These are phyloP conservation scores for Acanthurus leucopareius DNA, from an alignment of 2,797 vertebrate species.

Conservation along the genomic window DNA sequence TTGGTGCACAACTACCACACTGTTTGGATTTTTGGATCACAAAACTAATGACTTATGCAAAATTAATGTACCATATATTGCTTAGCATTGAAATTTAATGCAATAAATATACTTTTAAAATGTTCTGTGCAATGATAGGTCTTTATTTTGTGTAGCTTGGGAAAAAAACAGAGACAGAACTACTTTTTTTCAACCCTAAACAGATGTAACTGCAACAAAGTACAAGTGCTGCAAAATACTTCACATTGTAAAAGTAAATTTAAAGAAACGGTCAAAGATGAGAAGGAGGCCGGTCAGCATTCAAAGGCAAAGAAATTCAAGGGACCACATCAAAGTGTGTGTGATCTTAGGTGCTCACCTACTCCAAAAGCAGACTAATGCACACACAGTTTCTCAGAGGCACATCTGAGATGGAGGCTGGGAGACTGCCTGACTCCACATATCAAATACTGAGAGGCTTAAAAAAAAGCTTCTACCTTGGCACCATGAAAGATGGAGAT, in stretches of 20 bases:
- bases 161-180: too few relatives aligned
- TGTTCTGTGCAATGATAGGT: not conserved
- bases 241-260: conserved; percentile 8
- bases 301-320: conserved; percentile 44
- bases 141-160: not conserved
- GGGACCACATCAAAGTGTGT: conserved; percentile 64
- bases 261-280: conserved; percentile 38
- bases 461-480: conserved; percentile 54
- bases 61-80: not conserved
- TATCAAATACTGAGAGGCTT: conserved; percentile 56
- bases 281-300: conserved; percentile 26
- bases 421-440: conserved; percentile 35
- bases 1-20: not conserved
- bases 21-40: not conserved
- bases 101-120: not conserved
- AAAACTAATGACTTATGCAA: conserved; percentile 1
- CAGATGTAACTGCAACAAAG: not conserved
- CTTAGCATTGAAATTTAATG: not conserved
- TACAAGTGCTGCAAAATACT: conserved; percentile 14
- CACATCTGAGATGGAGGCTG: conserved; percentile 63
- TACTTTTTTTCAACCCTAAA: conserved; percentile 9
- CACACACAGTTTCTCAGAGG: conserved; percentile 43
- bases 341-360: conserved; percentile 53
- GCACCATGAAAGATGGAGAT: conserved; percentile 67
- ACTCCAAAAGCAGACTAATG: conserved; percentile 44